Evolutionary conservation across 2,113 vertebrate genomes (phyloP), one percentile per base, ranked within the genome.

Genomic region (Coturnix japonica): DNA sequence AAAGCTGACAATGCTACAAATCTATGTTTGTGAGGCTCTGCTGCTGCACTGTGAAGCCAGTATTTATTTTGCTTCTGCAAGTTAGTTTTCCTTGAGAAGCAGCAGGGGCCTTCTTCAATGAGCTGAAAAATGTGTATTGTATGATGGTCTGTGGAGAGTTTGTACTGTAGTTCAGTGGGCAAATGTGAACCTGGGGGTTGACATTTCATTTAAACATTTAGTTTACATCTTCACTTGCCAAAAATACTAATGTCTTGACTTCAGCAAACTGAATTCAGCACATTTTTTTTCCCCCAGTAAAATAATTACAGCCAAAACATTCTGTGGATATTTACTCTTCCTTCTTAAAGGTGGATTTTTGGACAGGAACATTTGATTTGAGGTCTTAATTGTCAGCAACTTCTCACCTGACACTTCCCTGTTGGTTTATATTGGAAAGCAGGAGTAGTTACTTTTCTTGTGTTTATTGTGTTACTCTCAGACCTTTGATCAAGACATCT

Each of bases 141-240:
- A n/a, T 54, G 89, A 56, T 75, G 59, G 81, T 80, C 90, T 81
- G 67, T 20, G 63, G 71, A 89, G 87, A 54, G 77, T 92, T 91
- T 81, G 83, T 86, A 33, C 85, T 17, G 23, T 69, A 89, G 85
- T 94, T 82, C 94, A 81, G 16, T 60, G 65, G 80, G 79, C 41
- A 95, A 69, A 91, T 44, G 85, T 7, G 88, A 73, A 81, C 81
- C 35, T 61, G 71, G 77, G 90, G 51, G 81, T 82, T 93, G 92
- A 89, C 91, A 65, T 93, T 96, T 96, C 91, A 85, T 70, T 93
- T 92, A 89, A 95, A 94, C 95, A 89, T 87, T 95, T 91, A 94
- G 95, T 92, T 96, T 94, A 90, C 56, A 74, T 94, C 91, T 91
- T 94, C 64, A 64, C 73, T 90, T 85, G 94, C 89, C 91, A 95